phyloP scores from a whole-genome alignment of 2,113 vertebrate genomes.

The Zapornia atra region DNA sequence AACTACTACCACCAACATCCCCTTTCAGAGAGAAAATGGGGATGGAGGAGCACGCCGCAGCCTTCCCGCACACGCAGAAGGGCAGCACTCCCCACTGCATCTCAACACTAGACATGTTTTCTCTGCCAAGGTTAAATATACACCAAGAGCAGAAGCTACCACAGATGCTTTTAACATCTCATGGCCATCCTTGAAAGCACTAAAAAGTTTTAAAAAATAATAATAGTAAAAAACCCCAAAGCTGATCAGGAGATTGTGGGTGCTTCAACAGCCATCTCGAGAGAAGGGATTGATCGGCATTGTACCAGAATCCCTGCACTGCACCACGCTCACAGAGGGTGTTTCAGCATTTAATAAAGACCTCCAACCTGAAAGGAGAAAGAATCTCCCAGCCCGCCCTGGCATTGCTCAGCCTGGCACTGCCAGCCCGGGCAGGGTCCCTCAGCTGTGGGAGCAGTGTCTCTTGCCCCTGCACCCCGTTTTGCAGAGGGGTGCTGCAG shows the following conservation, averaged over 20 bases:
- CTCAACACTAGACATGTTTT: neutral
- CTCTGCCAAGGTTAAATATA: neutral
- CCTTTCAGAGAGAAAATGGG: neutral
- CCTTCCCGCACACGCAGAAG: accelerated
- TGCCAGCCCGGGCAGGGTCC: accelerated
- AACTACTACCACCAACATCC: neutral
- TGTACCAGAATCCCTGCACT: neutral
- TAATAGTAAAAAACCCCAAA: neutral
- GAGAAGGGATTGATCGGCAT: accelerated
- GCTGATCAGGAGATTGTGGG: neutral
- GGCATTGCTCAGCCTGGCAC: neutral
- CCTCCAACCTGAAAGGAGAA: neutral
- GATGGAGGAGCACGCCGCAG: accelerated
- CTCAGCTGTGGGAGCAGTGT: neutral
- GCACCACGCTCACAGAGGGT: accelerated
- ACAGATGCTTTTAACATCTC: neutral
- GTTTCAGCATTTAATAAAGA: neutral
- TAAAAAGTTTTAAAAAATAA: neutral
- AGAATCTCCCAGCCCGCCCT: neutral
- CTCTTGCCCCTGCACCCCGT: neutral
- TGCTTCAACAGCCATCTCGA: neutral
- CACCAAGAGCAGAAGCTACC: neutral
- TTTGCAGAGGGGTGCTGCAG: neutral
- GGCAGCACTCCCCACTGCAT: neutral
- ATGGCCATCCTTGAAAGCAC: neutral